Percentiles rank a stretch among this genome's conserved stretches.
Conservation (phyloP, 2,113 vertebrate species). For the Scatophagus argus region DNA sequence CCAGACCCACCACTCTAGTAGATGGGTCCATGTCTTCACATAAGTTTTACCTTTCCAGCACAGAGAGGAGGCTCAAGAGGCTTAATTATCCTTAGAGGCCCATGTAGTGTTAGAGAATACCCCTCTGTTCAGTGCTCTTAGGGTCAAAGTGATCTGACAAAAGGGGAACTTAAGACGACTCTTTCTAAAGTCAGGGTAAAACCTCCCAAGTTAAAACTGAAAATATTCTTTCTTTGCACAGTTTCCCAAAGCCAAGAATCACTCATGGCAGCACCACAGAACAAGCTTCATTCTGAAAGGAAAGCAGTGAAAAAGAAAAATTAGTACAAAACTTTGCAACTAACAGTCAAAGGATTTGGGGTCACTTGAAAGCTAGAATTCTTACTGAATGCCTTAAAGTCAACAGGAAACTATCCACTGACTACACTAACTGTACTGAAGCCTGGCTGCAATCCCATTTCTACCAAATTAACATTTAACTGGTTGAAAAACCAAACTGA, state of each 20-base stretch:
- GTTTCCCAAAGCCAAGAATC: neutral
- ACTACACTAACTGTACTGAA: too few species aligned
- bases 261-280: constrained; percentile 6
- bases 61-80: constrained; percentile 18
- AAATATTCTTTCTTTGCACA: neutral
- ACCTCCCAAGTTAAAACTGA: neutral
- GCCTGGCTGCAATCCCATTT: too few species aligned
- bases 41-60: neutral
- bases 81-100: constrained; percentile 24
- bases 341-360: neutral
- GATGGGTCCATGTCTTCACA: constrained; percentile 71
- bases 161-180: neutral
- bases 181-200: neutral
- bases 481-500: neutral
- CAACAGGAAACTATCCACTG: too few species aligned
- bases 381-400: too few species aligned
- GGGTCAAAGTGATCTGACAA: constrained; percentile 19
- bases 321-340: neutral
- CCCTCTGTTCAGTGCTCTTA: constrained; percentile 14
- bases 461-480: too few species aligned
- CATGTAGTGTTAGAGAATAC: constrained; percentile 10
- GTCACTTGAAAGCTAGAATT: neutral
- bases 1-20: constrained; percentile 68
- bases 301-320: neutral
- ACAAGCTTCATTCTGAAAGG: constrained; percentile 38